These are phyloP conservation scores for Chaetorhynchus papuensis DNA, from an alignment of 2,113 vertebrate genomes.

Conservation along the genomic window DNA sequence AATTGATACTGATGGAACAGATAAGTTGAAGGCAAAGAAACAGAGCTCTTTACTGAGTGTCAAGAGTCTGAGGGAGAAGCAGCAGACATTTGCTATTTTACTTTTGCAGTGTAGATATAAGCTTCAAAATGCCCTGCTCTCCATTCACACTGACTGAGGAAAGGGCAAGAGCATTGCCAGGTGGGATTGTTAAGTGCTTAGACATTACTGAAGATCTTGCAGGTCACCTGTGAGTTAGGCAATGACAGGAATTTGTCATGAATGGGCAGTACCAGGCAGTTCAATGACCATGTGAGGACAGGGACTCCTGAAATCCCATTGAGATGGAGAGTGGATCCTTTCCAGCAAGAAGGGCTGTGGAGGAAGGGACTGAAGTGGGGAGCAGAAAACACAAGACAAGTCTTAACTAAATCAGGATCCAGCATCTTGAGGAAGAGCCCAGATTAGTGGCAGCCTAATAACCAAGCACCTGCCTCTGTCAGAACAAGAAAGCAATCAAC, in stretches of 20 bases:
- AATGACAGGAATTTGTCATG: neutral
- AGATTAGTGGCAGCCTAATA: neutral
- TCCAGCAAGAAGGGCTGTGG: neutral
- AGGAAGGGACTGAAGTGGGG: neutral
- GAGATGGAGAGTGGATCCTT: neutral
- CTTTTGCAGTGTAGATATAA: neutral
- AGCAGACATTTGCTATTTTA: neutral
- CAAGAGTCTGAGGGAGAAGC: neutral
- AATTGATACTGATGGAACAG: neutral
- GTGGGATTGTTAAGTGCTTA: neutral
- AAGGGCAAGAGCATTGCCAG: neutral
- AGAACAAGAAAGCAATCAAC: neutral
- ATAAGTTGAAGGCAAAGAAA: neutral
- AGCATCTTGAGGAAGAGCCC: neutral
- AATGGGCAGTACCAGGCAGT: neutral
- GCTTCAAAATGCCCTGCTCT: neutral
- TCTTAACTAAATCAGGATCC: neutral
- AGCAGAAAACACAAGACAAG: neutral
- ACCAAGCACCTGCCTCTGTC: neutral
- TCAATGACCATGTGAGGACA: fast-evolving
- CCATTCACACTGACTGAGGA: neutral
- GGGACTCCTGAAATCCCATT: neutral
- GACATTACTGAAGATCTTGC: neutral
- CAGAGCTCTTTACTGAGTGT: neutral
- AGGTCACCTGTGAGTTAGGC: neutral